Base-by-base conservation (phyloP, 2,113 vertebrate species). In the Cochlearius cochlearius region DNA sequence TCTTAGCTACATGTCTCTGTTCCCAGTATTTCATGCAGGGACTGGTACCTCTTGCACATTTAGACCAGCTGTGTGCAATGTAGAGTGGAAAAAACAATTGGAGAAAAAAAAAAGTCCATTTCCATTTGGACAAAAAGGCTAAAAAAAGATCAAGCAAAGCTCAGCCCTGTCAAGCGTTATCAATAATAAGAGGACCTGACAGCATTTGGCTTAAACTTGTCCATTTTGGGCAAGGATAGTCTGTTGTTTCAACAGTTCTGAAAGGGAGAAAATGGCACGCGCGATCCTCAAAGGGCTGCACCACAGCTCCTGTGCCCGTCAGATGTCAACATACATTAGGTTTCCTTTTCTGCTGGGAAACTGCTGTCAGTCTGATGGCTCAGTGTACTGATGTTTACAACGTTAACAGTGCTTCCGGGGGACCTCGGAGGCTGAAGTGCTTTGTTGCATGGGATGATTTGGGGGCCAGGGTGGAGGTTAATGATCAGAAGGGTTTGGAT, bases 191-290 rank as follows among this genome's bases (percentile, higher is more conserved):
- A 77, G 43, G 55, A 71, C 18, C 67, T 93, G 92, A 91, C 95
- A 96, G 80, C 32, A 19, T 77, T 89, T 95, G 92, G 76, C 69
- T 95, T 88, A 85, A 88, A 59, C 39, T 62, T 96, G 86, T 90
- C 92, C 49, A 38, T 92, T 95, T 74, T n/a, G 76, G 90, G 49
- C 69, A 92, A 87, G 53, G 73, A 63, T 53, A 75, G 30, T 38
- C 63, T 2, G 3, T 77, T 91, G 49, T 92, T 91, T 95, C 62
- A 91, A 21, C 76, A 84, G 81, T 21, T 86, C 68, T 72, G 90
- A 88, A 80, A 81, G 56, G 66, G 36, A 89, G 38, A 67, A 89
- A 94, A 88, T 86, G 88, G 88, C 88, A 95, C 1, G 1, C 2
- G 4, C 1, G 14, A 68, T 79, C 86, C 95, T 76, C 67, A 22